Conservation (phyloP, 1,140 invertebrate species). For the Catajapyx aquilonaris region DNA sequence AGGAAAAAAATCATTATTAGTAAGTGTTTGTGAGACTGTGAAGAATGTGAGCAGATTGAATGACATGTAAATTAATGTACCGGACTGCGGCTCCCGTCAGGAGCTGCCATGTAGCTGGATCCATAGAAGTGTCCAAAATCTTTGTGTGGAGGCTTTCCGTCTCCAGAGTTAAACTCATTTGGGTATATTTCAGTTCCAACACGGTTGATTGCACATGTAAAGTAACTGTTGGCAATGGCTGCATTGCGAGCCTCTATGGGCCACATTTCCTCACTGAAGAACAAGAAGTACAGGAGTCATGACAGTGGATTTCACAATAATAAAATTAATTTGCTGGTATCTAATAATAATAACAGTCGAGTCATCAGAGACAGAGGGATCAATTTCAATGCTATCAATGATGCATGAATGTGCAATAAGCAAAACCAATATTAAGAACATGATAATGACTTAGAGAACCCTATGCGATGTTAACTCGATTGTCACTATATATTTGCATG, state of each 20-base stretch:
- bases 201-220: slow-evolving; percentile 85
- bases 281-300: too few species aligned
- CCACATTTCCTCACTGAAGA: slow-evolving; percentile 86
- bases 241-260: slow-evolving; percentile 87
- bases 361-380: too few species aligned
- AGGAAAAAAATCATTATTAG: too few species aligned
- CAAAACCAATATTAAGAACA: too few species aligned
- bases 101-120: slow-evolving; percentile 81
- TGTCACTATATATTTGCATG: background rate
- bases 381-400: too few species aligned
- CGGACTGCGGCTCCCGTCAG: slow-evolving; percentile 78
- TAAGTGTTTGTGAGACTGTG: slow-evolving; percentile 3
- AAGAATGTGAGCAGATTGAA: background rate
- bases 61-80: slow-evolving; percentile 22
- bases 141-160: slow-evolving; percentile 75
- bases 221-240: slow-evolving; percentile 89
- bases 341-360: too few species aligned
- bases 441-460: too few species aligned
- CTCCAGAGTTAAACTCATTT: slow-evolving; percentile 86
- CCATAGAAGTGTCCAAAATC: slow-evolving; percentile 96
- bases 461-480: too few species aligned
- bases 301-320: too few species aligned
- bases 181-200: slow-evolving; percentile 82
- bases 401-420: too few species aligned
- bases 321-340: too few species aligned